Evolutionary conservation across 1,140 invertebrate species (phyloP).

Genomic region (Pteromalus puparum): DNA sequence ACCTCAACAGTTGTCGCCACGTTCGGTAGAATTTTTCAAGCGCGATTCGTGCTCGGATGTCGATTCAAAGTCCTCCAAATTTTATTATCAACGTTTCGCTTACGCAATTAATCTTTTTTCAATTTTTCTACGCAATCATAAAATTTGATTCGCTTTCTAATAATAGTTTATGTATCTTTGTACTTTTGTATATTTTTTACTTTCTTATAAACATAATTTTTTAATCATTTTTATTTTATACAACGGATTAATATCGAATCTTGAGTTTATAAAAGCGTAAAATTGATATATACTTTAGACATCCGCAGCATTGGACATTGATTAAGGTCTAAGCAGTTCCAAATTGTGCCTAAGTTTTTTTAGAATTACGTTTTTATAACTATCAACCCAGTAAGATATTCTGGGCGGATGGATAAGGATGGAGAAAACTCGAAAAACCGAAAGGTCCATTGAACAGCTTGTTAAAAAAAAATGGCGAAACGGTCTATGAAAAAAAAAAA

Average conservation of each 20-base stretch:
- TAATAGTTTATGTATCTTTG: too few relatives aligned
- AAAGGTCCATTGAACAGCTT: background rate
- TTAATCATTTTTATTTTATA: too few relatives aligned
- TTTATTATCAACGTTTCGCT: background rate
- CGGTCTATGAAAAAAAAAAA: background rate
- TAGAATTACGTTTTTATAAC: constrained; percentile 71
- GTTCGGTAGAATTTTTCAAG: constrained; percentile 64
- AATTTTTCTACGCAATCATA: too few relatives aligned
- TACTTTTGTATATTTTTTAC: too few relatives aligned
- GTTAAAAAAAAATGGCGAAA: background rate
- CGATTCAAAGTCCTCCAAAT: background rate
- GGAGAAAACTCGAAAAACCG: background rate
- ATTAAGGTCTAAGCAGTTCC: constrained; percentile 73
- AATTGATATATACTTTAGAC: background rate
- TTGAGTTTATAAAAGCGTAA: too few relatives aligned
- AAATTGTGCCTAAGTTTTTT: constrained; percentile 75
- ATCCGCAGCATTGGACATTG: constrained; percentile 21
- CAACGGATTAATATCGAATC: too few relatives aligned
- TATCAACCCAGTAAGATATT: constrained; percentile 58
- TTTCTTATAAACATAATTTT: too few relatives aligned
- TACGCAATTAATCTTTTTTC: too few relatives aligned
- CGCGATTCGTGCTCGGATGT: background rate
- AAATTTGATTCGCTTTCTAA: too few relatives aligned
- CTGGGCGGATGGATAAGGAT: background rate
- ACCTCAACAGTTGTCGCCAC: constrained; percentile 56